Evolutionary conservation across 2,888 invertebrate species (phyloP).

Genomic region (Polyommatus icarus): DNA sequence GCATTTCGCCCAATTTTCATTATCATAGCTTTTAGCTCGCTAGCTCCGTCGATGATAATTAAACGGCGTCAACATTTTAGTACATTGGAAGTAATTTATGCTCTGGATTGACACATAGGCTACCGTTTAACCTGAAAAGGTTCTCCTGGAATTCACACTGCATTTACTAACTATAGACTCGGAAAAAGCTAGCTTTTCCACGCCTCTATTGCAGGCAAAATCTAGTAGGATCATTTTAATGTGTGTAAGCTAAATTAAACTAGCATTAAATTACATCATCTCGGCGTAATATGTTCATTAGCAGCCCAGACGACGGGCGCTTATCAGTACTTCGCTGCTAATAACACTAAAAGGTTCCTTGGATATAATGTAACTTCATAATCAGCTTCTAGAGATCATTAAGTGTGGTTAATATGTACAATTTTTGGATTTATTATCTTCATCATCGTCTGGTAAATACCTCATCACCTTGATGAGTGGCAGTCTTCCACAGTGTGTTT

Average conservation of each 20-base stretch:
- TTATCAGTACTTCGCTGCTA: slow-evolving; percentile 7
- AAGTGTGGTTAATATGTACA: too few species aligned
- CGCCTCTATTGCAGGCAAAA: background rate
- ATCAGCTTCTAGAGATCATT: background rate
- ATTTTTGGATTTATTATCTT: too few species aligned
- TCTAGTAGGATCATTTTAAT: background rate
- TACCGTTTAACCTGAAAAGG: background rate
- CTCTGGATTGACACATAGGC: background rate
- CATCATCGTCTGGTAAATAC: too few species aligned
- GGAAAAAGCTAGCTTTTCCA: background rate
- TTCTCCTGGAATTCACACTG: background rate
- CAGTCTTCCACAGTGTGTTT: too few species aligned
- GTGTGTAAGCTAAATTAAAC: background rate
- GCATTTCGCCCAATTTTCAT: slow-evolving; percentile 27
- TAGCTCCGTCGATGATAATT: slow-evolving; percentile 7
- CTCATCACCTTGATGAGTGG: too few species aligned
- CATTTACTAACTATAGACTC: background rate
- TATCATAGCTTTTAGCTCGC: slow-evolving; percentile 5
- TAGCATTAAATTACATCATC: background rate
- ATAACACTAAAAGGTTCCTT: background rate
- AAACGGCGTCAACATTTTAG: background rate
- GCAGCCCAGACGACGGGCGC: slow-evolving; percentile 1
- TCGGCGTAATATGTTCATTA: slow-evolving; percentile 20
- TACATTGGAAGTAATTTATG: background rate
- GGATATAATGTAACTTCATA: background rate